Evolutionary conservation across 92 coral and sea anemone species (phyloP).

Genomic region (Porites lobata): DNA sequence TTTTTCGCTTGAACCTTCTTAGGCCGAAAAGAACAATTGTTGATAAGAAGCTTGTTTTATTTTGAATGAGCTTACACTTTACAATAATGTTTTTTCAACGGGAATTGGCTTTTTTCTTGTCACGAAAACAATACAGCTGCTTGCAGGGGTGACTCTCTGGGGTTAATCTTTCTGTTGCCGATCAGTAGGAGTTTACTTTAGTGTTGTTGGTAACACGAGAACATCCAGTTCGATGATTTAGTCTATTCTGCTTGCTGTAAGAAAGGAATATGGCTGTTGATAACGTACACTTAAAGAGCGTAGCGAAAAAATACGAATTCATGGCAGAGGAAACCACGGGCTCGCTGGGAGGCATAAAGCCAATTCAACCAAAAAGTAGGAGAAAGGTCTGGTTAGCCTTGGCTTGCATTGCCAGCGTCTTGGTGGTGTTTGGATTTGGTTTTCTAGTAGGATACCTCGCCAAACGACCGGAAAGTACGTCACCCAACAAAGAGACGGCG

Average conservation of each 20-base stretch:
- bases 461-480: not conserved
- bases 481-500: not conserved
- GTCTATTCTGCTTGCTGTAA: not conserved
- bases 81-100: not conserved
- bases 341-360: slow-evolving; percentile 20
- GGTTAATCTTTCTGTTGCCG: not conserved
- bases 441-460: slow-evolving; percentile 36
- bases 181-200: not conserved
- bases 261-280: not conserved
- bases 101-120: not conserved
- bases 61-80: not conserved
- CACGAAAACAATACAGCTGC: not conserved
- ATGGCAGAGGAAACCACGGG: not conserved
- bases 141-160: not conserved
- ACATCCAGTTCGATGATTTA: not conserved
- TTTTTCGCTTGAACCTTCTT: too few species aligned
- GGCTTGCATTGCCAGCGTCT: not conserved
- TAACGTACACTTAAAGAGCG: not conserved
- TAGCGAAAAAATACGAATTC: not conserved
- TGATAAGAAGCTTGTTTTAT: not conserved
- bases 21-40: not conserved
- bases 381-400: not conserved
- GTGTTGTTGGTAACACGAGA: not conserved
- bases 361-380: slow-evolving; percentile 16
- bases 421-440: slow-evolving; percentile 19